Evolutionary conservation across 2,797 vertebrate species (phyloP), one percentile per base, ranked within the genome.

Genomic region (Toxotes lorentzi): DNA sequence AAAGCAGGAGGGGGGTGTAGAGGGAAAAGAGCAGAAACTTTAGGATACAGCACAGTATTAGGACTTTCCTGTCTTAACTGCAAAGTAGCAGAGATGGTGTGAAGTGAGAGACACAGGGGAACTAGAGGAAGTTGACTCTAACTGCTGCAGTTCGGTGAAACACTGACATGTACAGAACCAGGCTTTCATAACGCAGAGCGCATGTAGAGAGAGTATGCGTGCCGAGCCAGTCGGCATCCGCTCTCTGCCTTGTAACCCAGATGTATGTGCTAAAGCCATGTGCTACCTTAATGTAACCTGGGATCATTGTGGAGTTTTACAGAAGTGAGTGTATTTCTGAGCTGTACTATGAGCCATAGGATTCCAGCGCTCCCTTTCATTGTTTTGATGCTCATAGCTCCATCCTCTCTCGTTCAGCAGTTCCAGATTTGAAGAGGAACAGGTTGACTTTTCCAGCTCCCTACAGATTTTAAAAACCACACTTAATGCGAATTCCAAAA

Each of bases 91-190:
- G 34, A 43, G 34, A 16, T n/a, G 43, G 47, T 53, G 57, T 69
- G 69, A 73, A 24, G 56, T 61, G 72, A 64, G 59, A 59, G 59
- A 34, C 41, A 43, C 19, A 7, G 40, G 13, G 68, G 43, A n/a
- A 12, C 38, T 14, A 23, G 24, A 40, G 68, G 64, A 69, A 53
- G 79, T n/a, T 0, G 53, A 48, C 23, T 64, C 27, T 24, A 56
- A 51, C 64, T 27, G 11, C 69, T 32, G 65, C 24, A 48, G 24
- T 50, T 21, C 0, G 14, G 54, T 59, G 71, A 59, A 66, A 71
- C 38, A 2, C 41, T 24, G 58, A 58, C 59, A 58, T 35, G 17
- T 74, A 45, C 51, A n/a, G 34, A 63, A 61, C 50, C 56, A 5
- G 38, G 60, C 65, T 71, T 62, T 43, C 41, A 19, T 47, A 72